Percentiles rank a stretch among this genome's conserved stretches.
These are phyloP conservation scores for Morinoia aosen DNA, from an alignment of 2,888 invertebrate species.

Conservation along the genomic window DNA sequence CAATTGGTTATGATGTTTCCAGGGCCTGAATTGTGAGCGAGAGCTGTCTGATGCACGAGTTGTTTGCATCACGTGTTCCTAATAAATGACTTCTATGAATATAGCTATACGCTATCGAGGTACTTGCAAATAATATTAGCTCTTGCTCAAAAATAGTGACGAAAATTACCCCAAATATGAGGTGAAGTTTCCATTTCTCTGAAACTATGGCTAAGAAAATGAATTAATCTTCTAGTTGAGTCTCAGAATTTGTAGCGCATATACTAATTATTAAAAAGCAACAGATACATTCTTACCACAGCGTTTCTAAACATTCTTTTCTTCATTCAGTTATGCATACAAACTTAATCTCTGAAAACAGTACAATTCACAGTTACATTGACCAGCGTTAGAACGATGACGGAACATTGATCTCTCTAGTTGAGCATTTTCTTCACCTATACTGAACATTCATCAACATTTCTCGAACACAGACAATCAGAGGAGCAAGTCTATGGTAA, in stretches of 20 bases:
- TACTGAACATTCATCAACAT: background rate
- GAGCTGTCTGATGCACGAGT: conserved; percentile 50
- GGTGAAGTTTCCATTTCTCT: background rate
- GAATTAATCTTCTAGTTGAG: background rate
- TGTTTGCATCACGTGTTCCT: conserved; percentile 50
- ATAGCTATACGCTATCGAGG: conserved; percentile 32
- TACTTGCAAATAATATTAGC: conserved; percentile 36
- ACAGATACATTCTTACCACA: background rate
- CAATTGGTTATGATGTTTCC: conserved; percentile 52
- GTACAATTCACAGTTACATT: background rate
- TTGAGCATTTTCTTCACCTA: background rate
- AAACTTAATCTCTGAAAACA: background rate
- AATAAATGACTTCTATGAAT: conserved; percentile 46
- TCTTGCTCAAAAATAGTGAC: conserved; percentile 1
- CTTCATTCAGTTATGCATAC: background rate
- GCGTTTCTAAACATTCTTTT: background rate
- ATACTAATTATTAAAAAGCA: background rate
- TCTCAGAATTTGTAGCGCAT: background rate
- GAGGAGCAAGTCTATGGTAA: background rate
- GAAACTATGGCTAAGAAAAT: background rate
- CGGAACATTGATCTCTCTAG: background rate
- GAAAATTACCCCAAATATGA: background rate
- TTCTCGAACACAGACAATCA: background rate
- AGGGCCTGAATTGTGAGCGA: conserved; percentile 51
- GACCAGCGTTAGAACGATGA: background rate